A percentile compares a stretch with the other conserved stretches of the same genome.
These are phyloP conservation scores for Calameuta idolon DNA, from an alignment of 2,888 invertebrate species.

Conservation along the genomic window DNA sequence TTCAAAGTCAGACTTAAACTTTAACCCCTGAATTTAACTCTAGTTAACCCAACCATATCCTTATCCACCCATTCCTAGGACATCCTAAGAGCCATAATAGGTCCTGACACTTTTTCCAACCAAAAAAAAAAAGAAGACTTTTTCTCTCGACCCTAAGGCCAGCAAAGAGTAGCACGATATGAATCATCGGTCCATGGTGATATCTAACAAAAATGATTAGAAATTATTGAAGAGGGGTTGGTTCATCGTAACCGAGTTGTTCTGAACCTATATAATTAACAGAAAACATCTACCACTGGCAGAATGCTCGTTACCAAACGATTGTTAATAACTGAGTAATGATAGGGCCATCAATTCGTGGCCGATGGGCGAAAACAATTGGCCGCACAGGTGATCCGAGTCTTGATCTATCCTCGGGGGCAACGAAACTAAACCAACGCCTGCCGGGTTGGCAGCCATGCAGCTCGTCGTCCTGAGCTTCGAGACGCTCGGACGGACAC, in stretches of 20 bases:
- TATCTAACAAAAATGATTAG: not conserved
- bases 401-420: not conserved
- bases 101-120: not conserved
- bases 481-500: constrained; percentile 46
- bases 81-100: not conserved
- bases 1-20: not conserved
- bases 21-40: not conserved
- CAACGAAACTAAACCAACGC: constrained; percentile 8
- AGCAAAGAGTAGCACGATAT: not conserved
- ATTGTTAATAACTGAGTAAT: constrained; percentile 6
- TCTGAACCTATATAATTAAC: constrained; percentile 3
- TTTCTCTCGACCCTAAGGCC: not conserved
- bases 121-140: not conserved
- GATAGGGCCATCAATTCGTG: constrained; percentile 1
- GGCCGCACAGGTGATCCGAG: constrained; percentile 1
- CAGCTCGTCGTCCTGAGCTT: constrained; percentile 7
- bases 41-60: not conserved
- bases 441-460: constrained; percentile 37
- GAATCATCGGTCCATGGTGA: not conserved
- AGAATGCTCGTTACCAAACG: not conserved
- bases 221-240: not conserved
- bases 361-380: constrained; percentile 2
- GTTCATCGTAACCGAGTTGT: not conserved
- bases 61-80: not conserved
- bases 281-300: not conserved